Base-by-base conservation (phyloP, 2,797 vertebrate species). In the Tiaroga cobitis region DNA sequence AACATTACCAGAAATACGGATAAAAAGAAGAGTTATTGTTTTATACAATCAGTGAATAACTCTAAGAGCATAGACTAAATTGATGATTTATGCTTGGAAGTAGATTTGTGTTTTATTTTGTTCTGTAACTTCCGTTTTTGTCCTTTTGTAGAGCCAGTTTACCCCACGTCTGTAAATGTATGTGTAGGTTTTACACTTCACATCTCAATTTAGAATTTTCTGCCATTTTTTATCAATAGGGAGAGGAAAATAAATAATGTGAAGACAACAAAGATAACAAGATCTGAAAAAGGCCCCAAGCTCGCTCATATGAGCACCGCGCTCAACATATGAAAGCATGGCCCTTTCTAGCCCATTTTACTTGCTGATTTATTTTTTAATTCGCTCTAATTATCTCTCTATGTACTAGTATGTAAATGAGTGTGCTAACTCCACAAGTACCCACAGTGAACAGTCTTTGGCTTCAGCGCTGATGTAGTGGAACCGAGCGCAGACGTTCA, bases 401-500 rank as follows among this genome's bases (percentile, higher is more conserved):
- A 2, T 46, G 21, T 26, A 11, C 61, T 39, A 67, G 39, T 56
- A 59, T 85, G 74, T 87, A 80, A 19, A 49, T 34, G 41, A 89
- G 85, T 80, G 78, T 86, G 74, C 51, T 39, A 61, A 41, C n/a
- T 21, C 16, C 51, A 16, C 75, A 77, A 61, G 75, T 19, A 78
- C 61, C 34, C 54, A 6, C 16, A 77, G 32, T 41, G 24, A 77
- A 16, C 75, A 61, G 75, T 41, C 75, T 78, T 11, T 61, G 85
- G 61, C 26, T 49, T 46, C 78, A 67, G 32, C 19, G 1, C 21
- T 67, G 63, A 54, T 81, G 29, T 51, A 51, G 79, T 80, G 79
- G 65, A 81, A 49, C 59, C 1, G 68, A 87, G 87, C 80, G 83
- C 39, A 79, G 19, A 83, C 32, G 69, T 19, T 39, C 73, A 75